Base-by-base conservation (phyloP, 2,888 invertebrate species). In the Polyommatus icarus region DNA sequence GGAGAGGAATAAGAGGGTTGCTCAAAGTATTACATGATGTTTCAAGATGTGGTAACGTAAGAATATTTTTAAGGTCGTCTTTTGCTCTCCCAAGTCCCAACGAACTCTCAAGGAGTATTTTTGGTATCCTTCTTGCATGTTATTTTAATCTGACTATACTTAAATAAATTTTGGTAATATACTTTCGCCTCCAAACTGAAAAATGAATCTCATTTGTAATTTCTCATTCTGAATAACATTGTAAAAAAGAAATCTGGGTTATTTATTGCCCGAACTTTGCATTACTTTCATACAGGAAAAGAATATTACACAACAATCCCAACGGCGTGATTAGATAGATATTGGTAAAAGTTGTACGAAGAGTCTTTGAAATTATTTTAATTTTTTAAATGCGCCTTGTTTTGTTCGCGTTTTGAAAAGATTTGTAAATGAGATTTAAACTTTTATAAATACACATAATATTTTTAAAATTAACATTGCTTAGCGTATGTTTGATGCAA, bases 281-380 rank as follows among this genome's bases (percentile, higher is more conserved):
- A 61, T 24, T 61, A 61, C 61, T 61, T 61, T 61, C 61, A 61
- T 61, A 12, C 24, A 24, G 24, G 20, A 24, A 59, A 59, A 24
- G 12, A 61, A 24, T 61, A 61, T 61, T 61, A 61, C 61, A 61
- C 61, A 61, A 61, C 61, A 61, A 61, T 61, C 61, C 24, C 61
- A 61, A 24, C 12, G 24, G 61, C 24, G 61, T 61, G 61, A 61
- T 24, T 61, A 61, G 61, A 61, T 61, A 61, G 61, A 61, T 24
- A 61, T 24, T 61, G 57, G 61, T 61, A 24, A 61, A 61, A 61
- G 24, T 24, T 61, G 61, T 24, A 61, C 20, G 20, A 40, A 36
- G 8, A 40, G 0, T 10, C 10, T 40, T 2, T 10, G 1, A 10
- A 24, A 18, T 61, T 61, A 6, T n/a, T 54, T 18, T 54, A 57